Evolutionary conservation across 2,888 invertebrate species (phyloP).

Genomic region (Parnassius glacialis): DNA sequence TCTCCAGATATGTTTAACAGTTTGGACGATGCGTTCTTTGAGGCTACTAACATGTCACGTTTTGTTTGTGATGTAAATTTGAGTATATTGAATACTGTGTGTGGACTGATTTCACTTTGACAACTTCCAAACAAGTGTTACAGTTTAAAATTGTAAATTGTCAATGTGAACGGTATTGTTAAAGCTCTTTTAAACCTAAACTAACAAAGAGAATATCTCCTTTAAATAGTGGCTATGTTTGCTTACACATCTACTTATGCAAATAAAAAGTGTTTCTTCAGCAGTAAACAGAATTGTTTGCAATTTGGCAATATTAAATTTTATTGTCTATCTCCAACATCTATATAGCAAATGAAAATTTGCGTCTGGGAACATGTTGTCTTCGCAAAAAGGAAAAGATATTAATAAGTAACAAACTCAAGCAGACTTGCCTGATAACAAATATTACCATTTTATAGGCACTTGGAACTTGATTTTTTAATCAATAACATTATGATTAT

Average conservation of each 20-base stretch:
- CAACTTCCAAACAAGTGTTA: not conserved
- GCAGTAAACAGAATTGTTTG: not conserved
- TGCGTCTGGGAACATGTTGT: conserved; percentile 8
- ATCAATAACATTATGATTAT: conserved; percentile 7
- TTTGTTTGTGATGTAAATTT: conserved; percentile 20
- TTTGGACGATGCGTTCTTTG: conserved; percentile 10
- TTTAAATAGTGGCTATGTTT: conserved; percentile 8
- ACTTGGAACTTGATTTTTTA: conserved; percentile 19
- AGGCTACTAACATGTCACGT: conserved; percentile 10
- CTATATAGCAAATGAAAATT: conserved; percentile 7
- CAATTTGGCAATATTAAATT: conserved; percentile 6
- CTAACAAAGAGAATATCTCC: conserved; percentile 5
- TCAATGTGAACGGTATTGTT: not conserved
- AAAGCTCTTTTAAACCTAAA: conserved; percentile 19
- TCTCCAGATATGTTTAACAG: conserved; percentile 10
- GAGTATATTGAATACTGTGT: conserved; percentile 21
- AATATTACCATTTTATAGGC: conserved; percentile 24
- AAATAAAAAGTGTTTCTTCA: conserved; percentile 12
- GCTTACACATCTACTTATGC: conserved; percentile 21
- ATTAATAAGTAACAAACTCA: conserved; percentile 21
- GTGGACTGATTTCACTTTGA: conserved; percentile 4
- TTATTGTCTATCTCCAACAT: conserved; percentile 7
- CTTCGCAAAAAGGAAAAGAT: conserved; percentile 1
- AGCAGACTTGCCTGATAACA: conserved; percentile 25
- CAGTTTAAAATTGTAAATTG: not conserved